Base-by-base conservation (phyloP, 2,113 vertebrate genomes). In the Syrmaticus mikado region DNA sequence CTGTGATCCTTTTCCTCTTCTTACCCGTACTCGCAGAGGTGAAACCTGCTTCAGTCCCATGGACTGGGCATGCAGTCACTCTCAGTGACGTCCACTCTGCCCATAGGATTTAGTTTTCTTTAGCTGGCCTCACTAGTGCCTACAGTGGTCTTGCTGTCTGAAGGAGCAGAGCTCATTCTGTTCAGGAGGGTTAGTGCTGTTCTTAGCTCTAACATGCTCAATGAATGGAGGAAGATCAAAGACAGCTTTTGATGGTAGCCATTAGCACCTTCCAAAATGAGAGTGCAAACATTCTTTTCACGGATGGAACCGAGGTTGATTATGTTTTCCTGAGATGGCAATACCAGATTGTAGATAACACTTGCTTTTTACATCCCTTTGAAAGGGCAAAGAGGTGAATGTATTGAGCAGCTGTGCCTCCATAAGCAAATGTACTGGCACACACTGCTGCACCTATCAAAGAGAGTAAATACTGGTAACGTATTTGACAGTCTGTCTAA, bases 351-450 rank as follows among this genome's bases (percentile, higher is more conserved):
- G 60, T 86, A 92, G 41, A 66, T 40, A 73, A 36, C 36, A 5
- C 62, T 85, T 73, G 71, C 10, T 87, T 91, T 91, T 90, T 13
- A 41, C 67, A 22, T 34, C 67, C 38, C 16, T 62, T 67, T 28
- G 55, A 71, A 77, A 74, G 87, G 76, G 60, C 90, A 90, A 70
- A 43, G 82, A 50, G 89, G 74, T 58, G 75, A 67, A 21, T 20
- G 53, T 70, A 57, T 32, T 74, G 45, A 68, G 84, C 93, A 89
- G 82, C 84, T 65, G 76, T 90, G 83, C 62, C 70, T 68, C 45
- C 30, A 1, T 62, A 79, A 89, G 16, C 50, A 90, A 66, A 43
- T 62, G 53, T 80, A 15, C 18, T 68, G 93, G 89, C 85, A 87
- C 89, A 75, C 17, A 1, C 43, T 72, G 68, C 67, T 79, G 84